Percentiles rank a stretch among this genome's conserved stretches.
phyloP scores from a whole-genome alignment of 2,797 vertebrate genomes.

The Adrianichthys oophorus region DNA sequence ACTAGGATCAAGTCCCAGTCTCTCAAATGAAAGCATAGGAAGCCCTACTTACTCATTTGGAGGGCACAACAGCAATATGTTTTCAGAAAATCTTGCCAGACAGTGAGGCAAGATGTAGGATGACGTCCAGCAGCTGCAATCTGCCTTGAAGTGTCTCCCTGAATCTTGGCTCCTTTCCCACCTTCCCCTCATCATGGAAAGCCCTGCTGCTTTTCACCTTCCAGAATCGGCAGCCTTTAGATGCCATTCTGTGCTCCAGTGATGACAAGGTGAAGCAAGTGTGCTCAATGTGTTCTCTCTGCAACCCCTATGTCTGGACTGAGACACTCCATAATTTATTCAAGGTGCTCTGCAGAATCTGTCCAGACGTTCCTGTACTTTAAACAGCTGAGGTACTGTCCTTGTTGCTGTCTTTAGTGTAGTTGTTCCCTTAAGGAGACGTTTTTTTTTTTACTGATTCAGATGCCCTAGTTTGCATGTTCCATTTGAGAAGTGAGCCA shows the following conservation, averaged over 20 bases:
- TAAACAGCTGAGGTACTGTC: constrained; percentile 46
- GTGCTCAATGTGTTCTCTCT: constrained; percentile 41
- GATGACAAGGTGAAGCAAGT: constrained; percentile 68
- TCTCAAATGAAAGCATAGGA: neutral
- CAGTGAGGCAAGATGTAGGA: constrained; percentile 18
- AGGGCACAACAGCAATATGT: constrained; percentile 5
- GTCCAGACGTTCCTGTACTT: constrained; percentile 43
- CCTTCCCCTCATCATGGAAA: constrained; percentile 22
- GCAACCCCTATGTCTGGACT: constrained; percentile 37
- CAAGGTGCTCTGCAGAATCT: constrained; percentile 43
- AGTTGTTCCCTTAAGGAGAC: constrained; percentile 12
- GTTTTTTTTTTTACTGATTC: constrained; percentile 31
- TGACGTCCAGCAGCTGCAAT: constrained; percentile 29
- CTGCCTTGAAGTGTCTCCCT: constrained; percentile 26
- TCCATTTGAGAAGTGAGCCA: constrained; percentile 51
- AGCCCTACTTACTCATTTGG: constrained; percentile 19
- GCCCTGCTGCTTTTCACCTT: constrained; percentile 52
- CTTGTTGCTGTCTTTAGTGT: constrained; percentile 39
- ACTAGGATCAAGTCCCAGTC: constrained; percentile 2
- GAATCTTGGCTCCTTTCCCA: constrained; percentile 32
- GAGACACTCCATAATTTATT: constrained; percentile 60
- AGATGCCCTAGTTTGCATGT: constrained; percentile 39
- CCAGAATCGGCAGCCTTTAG: constrained; percentile 68
- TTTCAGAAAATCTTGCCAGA: constrained; percentile 24
- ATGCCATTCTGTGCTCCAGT: constrained; percentile 74